These are phyloP conservation scores for Apamea monoglypha DNA, from an alignment of 2,888 invertebrate genomes.

Conservation along the genomic window DNA sequence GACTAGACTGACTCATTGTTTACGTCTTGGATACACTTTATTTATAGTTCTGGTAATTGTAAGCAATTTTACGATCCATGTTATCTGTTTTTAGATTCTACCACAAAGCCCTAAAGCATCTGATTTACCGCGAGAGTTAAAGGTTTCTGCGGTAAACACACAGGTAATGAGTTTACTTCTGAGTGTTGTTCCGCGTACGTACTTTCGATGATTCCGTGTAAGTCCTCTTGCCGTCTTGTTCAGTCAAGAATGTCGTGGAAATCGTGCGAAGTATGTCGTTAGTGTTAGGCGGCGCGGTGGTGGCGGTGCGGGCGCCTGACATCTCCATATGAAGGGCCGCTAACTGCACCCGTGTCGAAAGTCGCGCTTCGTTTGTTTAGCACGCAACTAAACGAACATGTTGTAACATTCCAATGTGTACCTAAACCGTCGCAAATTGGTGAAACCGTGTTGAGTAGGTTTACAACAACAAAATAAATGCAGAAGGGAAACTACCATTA, in stretches of 20 bases:
- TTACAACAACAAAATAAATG: constrained; percentile 71
- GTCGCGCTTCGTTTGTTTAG: constrained; percentile 82
- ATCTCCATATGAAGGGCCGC: constrained; percentile 83
- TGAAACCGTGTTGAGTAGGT: constrained; percentile 80
- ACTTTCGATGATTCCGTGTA: constrained; percentile 51
- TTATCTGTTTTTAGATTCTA: constrained; percentile 59
- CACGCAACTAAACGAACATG: constrained; percentile 82
- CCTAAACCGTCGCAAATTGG: constrained; percentile 82
- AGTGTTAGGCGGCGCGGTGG: constrained; percentile 59
- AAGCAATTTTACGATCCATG: constrained; percentile 54
- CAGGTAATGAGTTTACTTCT: constrained; percentile 49
- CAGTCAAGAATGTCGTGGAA: constrained; percentile 76
- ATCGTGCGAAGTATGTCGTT: constrained; percentile 79
- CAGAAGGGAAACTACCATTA: constrained; percentile 64
- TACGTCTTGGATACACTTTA: constrained; percentile 63
- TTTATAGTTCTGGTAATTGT: constrained; percentile 66
- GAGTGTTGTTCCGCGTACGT: constrained; percentile 45
- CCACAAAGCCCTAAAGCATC: constrained; percentile 49
- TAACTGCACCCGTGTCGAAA: constrained; percentile 84
- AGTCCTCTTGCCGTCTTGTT: constrained; percentile 65
- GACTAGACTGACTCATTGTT: constrained; percentile 73
- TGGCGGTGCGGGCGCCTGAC: constrained; percentile 66
- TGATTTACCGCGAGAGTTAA: constrained; percentile 48
- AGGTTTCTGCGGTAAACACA: constrained; percentile 49
- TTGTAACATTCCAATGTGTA: constrained; percentile 78